Evolutionary conservation across 1,140 invertebrate genomes (phyloP).

Genomic region (Plutomurus gul): DNA sequence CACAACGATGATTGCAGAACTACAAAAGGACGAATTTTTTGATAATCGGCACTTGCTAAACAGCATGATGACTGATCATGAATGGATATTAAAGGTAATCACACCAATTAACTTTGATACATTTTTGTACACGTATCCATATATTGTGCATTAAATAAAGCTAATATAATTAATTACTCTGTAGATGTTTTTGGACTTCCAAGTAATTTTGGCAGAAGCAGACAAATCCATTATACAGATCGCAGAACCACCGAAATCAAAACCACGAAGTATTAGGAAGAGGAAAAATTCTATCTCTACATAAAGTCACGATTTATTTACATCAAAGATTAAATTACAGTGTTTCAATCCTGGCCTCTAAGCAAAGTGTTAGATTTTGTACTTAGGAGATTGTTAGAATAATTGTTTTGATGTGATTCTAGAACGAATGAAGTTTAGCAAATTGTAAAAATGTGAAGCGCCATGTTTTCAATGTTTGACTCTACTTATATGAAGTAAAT

Average conservation of each 20-base stretch:
- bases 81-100: not conserved
- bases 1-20: not conserved
- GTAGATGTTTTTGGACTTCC: not conserved
- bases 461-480: no score
- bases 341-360: no score
- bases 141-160: no score
- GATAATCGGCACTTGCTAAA: not conserved
- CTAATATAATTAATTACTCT: no score
- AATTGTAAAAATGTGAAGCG: no score
- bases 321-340: no score
- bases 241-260: not conserved
- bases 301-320: no score
- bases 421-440: no score
- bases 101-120: not conserved
- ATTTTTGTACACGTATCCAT: not conserved
- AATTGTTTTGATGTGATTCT: no score
- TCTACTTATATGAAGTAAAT: no score
- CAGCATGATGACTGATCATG: not conserved
- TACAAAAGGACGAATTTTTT: not conserved
- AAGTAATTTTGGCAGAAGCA: not conserved
- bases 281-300: not conserved
- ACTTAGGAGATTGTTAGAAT: no score
- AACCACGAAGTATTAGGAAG: not conserved
- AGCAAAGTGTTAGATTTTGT: no score
- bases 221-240: not conserved